phyloP scores from a whole-genome alignment of 2,888 invertebrate species.

The Neocrepidodera transversa region DNA sequence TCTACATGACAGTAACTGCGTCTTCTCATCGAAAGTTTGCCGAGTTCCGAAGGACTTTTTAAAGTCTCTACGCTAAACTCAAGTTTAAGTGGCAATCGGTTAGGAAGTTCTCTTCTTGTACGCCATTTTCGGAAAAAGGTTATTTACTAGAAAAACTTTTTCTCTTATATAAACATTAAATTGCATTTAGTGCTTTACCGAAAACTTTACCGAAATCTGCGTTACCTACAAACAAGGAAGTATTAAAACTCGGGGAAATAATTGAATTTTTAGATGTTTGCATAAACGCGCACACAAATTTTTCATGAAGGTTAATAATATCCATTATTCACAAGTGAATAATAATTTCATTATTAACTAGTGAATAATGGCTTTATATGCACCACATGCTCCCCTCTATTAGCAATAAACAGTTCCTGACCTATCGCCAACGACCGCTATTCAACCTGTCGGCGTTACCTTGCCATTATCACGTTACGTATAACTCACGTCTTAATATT shows the following conservation, averaged over 20 bases:
- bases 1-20: conserved; percentile 28
- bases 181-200: conserved; percentile 13
- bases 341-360: too few relatives aligned
- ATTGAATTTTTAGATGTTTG: conserved; percentile 8
- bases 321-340: too few relatives aligned
- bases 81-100: conserved; percentile 57
- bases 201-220: conserved; percentile 17
- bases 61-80: conserved; percentile 56
- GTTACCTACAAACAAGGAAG: conserved; percentile 14
- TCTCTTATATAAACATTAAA: conserved; percentile 32
- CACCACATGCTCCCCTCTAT: too few relatives aligned
- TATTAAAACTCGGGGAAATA: conserved; percentile 19
- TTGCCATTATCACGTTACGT: too few relatives aligned
- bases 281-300: not conserved
- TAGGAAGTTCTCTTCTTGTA: conserved; percentile 45
- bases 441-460: too few relatives aligned
- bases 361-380: too few relatives aligned
- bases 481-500: too few relatives aligned
- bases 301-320: too few relatives aligned
- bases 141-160: conserved; percentile 49
- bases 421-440: too few relatives aligned
- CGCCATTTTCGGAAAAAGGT: conserved; percentile 47
- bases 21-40: conserved; percentile 26
- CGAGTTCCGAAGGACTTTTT: conserved; percentile 36
- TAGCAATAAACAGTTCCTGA: too few relatives aligned